phyloP scores from a whole-genome alignment of 2,113 vertebrate species.

The Argyrosomus japonicus region DNA sequence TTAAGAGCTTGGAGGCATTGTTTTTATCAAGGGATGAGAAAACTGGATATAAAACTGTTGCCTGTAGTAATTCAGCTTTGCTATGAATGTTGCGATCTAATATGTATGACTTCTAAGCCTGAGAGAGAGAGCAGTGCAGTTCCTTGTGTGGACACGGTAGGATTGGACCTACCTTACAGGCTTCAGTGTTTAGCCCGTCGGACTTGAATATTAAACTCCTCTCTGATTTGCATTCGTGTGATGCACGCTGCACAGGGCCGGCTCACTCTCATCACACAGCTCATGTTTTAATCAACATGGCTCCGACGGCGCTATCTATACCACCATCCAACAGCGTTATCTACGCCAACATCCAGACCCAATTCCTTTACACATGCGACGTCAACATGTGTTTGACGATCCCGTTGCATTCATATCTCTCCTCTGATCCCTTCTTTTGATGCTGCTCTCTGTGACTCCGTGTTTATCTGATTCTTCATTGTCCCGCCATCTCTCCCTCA shows the following conservation, averaged over 20 bases:
- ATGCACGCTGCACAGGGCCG: conserved; percentile 52
- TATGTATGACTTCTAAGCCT: conserved; percentile 32
- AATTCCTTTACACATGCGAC: not conserved
- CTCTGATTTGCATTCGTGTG: conserved; percentile 76
- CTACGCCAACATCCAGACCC: conserved; percentile 29
- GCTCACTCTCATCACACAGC: conserved; percentile 53
- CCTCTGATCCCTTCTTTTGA: conserved; percentile 53
- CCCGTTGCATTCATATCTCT: conserved; percentile 15
- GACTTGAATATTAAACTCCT: conserved; percentile 76
- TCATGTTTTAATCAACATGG: conserved; percentile 76
- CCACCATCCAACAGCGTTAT: not conserved
- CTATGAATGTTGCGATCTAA: conserved; percentile 37
- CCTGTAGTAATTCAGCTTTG: conserved; percentile 37
- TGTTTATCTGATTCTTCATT: conserved; percentile 44
- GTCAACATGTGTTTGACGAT: conserved; percentile 60
- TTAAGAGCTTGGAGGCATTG: conserved; percentile 43
- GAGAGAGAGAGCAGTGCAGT: conserved; percentile 11
- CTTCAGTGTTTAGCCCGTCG: conserved; percentile 41
- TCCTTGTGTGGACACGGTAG: conserved; percentile 27
- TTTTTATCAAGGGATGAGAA: conserved; percentile 46
- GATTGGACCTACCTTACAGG: conserved; percentile 40
- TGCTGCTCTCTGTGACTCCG: conserved; percentile 1
- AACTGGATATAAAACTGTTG: conserved; percentile 38
- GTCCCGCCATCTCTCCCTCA: conserved; percentile 47
- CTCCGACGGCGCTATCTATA: conserved; percentile 42